A percentile compares a stretch with the other conserved stretches of the same genome.
Conservation (phyloP, 2,113 vertebrate genomes). For the Alexandromys fortis region DNA sequence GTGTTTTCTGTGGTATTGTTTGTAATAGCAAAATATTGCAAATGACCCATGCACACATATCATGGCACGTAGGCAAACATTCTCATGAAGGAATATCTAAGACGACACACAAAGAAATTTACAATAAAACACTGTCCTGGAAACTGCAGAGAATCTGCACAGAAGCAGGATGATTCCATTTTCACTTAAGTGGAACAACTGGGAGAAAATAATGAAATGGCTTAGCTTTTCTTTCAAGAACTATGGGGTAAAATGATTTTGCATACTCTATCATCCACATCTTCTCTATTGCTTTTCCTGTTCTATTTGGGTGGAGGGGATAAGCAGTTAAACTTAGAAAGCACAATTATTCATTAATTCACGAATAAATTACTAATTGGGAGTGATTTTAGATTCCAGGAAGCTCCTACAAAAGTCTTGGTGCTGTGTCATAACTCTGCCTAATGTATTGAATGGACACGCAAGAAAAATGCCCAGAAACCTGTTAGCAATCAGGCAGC, state of each 20-base stretch:
- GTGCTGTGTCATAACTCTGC: background rate
- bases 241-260: background rate
- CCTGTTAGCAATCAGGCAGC: background rate
- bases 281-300: slow-evolving; percentile 20
- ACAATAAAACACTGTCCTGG: background rate
- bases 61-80: background rate
- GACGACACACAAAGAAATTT: background rate
- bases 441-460: background rate
- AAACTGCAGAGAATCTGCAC: background rate
- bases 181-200: background rate
- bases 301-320: background rate
- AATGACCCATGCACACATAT: background rate
- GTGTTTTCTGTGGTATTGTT: background rate
- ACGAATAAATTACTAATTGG: background rate
- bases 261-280: background rate
- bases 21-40: background rate
- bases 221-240: slow-evolving; percentile 5
- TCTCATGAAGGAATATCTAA: background rate
- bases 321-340: background rate
- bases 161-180: background rate
- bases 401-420: background rate
- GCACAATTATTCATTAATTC: background rate
- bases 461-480: slow-evolving; percentile 27
- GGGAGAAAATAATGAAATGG: background rate
- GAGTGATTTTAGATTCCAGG: background rate